Percentiles rank a stretch among this genome's conserved stretches.
Conservation (phyloP, 30 jellyfish, hydroid and myxozoan species). For the Sanderia malayensis region DNA sequence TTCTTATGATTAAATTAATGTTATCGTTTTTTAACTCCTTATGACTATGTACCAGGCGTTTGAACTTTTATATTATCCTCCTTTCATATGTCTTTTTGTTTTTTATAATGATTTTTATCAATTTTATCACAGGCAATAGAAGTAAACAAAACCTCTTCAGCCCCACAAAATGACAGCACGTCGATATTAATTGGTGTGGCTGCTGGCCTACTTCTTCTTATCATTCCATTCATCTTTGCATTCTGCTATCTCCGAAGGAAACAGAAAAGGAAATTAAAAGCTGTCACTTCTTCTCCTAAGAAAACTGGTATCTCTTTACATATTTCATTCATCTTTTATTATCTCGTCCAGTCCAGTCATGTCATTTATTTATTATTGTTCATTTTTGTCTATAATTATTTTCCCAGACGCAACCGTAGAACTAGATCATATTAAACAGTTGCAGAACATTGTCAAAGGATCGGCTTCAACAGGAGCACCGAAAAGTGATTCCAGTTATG, state of each 20-base stretch:
- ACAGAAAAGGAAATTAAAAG: constrained; percentile 65
- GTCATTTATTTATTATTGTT: neutral
- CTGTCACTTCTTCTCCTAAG: constrained; percentile 74
- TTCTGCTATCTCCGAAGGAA: constrained; percentile 57
- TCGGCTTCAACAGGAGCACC: constrained; percentile 39
- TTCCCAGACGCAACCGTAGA: constrained; percentile 46
- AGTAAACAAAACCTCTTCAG: constrained; percentile 23
- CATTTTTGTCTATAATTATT: neutral
- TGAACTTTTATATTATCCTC: no score
- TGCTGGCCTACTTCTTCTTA: constrained; percentile 45
- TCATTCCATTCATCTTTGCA: constrained; percentile 53
- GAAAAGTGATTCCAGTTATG: constrained; percentile 4
- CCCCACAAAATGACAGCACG: constrained; percentile 44
- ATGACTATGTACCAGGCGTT: no score
- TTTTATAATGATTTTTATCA: no score
- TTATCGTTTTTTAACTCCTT: no score
- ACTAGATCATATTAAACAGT: constrained; percentile 32
- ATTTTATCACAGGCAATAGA: constrained; percentile 38
- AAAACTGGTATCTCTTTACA: constrained; percentile 54
- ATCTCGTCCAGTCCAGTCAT: neutral
- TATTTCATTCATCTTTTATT: no score
- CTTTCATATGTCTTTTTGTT: no score
- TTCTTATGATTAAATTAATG: no score
- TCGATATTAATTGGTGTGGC: constrained; percentile 65
- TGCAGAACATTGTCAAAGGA: constrained; percentile 34